These are phyloP conservation scores for Drosophila barbarae DNA, from an alignment of 2,888 invertebrate species.

Conservation along the genomic window DNA sequence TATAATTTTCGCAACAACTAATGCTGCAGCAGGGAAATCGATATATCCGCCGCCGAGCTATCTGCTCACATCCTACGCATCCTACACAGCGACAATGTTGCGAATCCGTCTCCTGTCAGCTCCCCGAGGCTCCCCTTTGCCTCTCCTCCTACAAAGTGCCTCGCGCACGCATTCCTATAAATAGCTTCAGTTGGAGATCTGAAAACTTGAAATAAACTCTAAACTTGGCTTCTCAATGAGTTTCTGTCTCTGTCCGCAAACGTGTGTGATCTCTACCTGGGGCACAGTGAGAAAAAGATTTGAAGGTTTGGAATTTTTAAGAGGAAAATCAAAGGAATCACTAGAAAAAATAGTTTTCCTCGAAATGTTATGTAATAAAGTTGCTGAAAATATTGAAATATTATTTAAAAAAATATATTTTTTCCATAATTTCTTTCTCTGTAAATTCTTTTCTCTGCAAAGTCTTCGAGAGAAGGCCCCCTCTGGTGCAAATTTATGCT, in stretches of 20 bases:
- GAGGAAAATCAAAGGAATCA: too few relatives aligned
- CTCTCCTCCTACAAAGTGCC: constrained; percentile 11
- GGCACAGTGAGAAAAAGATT: constrained; percentile 1
- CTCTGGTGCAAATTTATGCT: constrained; percentile 78
- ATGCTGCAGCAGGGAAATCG: constrained; percentile 48
- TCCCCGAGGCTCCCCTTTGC: not conserved
- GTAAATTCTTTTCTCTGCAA: not conserved
- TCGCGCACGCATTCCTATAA: constrained; percentile 47
- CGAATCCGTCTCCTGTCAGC: constrained; percentile 36
- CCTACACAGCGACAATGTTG: constrained; percentile 47
- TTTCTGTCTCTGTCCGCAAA: constrained; percentile 1
- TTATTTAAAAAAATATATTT: too few relatives aligned
- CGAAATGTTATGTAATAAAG: too few relatives aligned
- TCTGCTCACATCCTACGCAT: constrained; percentile 49
- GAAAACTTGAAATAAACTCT: constrained; percentile 7
- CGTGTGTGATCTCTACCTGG: constrained; percentile 1
- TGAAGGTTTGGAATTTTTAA: too few relatives aligned
- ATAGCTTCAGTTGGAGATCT: constrained; percentile 40
- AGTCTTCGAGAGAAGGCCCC: constrained; percentile 51
- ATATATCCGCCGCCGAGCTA: constrained; percentile 17
- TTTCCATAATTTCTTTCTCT: not conserved
- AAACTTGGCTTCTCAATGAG: constrained; percentile 22
- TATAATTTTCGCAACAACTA: constrained; percentile 61
- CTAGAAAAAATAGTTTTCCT: too few relatives aligned
- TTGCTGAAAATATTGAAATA: too few relatives aligned